Evolutionary conservation across 2,888 invertebrate genomes (phyloP), one percentile per base, ranked within the genome.

Genomic region (Synanthedon formicaeformis): DNA sequence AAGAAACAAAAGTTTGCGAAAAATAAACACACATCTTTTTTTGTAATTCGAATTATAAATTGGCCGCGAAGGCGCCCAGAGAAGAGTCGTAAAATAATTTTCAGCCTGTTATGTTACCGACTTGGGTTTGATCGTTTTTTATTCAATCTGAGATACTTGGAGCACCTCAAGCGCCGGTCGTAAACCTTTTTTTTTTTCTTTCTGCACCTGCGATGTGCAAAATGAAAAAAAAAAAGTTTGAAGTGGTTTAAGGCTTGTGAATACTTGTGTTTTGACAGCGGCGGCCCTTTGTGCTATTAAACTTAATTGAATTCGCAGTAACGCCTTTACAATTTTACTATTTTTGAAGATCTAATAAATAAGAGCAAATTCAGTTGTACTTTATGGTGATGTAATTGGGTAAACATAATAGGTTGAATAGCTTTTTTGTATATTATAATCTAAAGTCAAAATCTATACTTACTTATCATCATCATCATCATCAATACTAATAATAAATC

Each of bases 221-320:
- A 34, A 34, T 10, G 34, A 34, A 73, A 72, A 71, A 67, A 64
- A 73, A 71, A 59, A 65, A 23, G 18, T 23, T 58, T 53, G 55
- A 34, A 69, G 60, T 59, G 58, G 58, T 57, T 51, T 55, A 57
- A 56, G 53, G 12, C 23, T 23, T 23, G 49, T 49, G 69, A 70
- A 71, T 66, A 67, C 66, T 63, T 55, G 63, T 85, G 77, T 85
- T 85, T 85, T 85, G 85, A 85, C 86, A 84, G 80, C 80, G 82
- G 79, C 60, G 56, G 34, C 67, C 73, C 76, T 81, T 83, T 75
- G 62, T 63, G 58, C 58, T 60, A 59, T 69, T 66, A 66, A 66
- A 63, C 59, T 60, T 62, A 68, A 72, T 75, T 67, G 65, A 65
- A 63, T 63, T 62, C 56, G 52, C 59, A 61, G 63, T 62, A 52